Evolutionary conservation across 2,113 vertebrate species (phyloP).

Genomic region (Saguinus midas): DNA sequence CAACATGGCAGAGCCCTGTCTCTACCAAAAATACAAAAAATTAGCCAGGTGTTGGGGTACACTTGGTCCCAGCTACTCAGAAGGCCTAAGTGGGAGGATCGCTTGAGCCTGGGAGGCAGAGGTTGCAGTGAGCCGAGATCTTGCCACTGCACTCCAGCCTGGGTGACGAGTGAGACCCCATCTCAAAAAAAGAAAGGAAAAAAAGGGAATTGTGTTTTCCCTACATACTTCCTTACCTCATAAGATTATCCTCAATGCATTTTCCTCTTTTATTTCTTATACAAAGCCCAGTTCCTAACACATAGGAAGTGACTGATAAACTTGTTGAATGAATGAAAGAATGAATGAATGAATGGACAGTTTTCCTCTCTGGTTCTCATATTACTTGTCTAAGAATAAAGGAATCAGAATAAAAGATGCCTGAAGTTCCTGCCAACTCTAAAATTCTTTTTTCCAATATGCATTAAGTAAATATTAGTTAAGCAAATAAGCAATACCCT

Average conservation of each 20-base stretch:
- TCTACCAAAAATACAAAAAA: not conserved
- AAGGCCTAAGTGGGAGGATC: not conserved
- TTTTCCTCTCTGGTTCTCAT: not conserved
- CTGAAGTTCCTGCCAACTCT: not conserved
- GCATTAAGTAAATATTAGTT: not conserved
- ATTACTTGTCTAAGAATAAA: constrained; percentile 23
- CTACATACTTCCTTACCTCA: not conserved
- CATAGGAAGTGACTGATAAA: not conserved
- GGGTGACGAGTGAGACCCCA: not conserved
- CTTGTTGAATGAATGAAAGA: not conserved
- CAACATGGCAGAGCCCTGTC: not conserved
- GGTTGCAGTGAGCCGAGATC: not conserved
- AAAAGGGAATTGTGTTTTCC: not conserved
- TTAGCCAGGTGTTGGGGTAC: not conserved
- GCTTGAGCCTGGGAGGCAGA: not conserved
- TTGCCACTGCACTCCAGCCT: not conserved
- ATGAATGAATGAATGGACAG: not conserved
- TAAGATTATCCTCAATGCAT: not conserved
- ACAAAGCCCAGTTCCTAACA: not conserved
- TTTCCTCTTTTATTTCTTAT: not conserved
- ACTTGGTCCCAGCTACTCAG: not conserved
- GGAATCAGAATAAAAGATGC: not conserved
- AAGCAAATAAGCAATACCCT: not conserved
- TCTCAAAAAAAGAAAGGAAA: not conserved
- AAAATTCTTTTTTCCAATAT: not conserved